These are phyloP conservation scores for Dendrocopos noguchii DNA, from an alignment of 2,113 vertebrate species.

Conservation along the genomic window DNA sequence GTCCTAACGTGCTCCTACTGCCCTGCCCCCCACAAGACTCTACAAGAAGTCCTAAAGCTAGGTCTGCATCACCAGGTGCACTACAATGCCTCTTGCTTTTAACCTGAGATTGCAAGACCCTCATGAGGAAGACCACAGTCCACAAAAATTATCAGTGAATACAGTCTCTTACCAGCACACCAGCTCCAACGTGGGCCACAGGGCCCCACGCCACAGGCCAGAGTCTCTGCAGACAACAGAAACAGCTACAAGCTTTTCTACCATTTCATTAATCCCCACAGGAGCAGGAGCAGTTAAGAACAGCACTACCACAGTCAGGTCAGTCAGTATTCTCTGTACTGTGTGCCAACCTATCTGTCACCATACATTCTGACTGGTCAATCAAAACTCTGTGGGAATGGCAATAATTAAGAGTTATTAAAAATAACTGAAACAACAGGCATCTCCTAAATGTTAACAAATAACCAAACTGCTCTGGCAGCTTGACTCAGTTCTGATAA, in stretches of 20 bases:
- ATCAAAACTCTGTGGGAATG: not conserved
- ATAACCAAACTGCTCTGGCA: not conserved
- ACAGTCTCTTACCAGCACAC: not conserved
- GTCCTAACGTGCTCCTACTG: not conserved
- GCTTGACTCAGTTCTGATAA: not conserved
- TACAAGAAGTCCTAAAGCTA: not conserved
- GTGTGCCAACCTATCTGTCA: not conserved
- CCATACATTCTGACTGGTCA: not conserved
- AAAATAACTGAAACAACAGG: not conserved
- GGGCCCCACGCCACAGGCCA: not conserved
- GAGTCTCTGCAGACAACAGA: not conserved
- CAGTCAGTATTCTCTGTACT: not conserved
- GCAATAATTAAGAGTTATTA: not conserved
- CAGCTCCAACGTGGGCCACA: not conserved
- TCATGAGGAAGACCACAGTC: not conserved
- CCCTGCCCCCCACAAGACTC: not conserved
- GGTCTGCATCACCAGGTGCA: not conserved
- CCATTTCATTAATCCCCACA: not conserved
- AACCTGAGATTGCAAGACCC: not conserved
- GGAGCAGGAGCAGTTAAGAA: accelerated
- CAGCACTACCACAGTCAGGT: not conserved
- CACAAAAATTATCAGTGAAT: not conserved
- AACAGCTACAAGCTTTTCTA: not conserved
- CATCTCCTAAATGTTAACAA: not conserved
- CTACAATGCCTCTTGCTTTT: not conserved